phyloP scores from a whole-genome alignment of 2,888 invertebrate genomes.

The Pristionchus arcanus region DNA sequence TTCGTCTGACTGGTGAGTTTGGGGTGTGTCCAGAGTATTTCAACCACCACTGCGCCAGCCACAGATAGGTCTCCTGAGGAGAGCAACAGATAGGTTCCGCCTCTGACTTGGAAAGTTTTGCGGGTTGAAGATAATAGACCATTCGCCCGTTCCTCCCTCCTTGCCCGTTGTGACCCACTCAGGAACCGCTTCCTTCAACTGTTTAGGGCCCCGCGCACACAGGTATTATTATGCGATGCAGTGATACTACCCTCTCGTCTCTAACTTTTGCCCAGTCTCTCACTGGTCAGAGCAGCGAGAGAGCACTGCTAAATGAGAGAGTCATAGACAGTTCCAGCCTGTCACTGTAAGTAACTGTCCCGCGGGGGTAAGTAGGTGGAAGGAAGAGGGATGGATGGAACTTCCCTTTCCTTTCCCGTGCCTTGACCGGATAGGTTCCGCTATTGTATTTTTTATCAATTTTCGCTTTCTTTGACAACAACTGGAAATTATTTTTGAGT shows the following conservation, averaged over 20 bases:
- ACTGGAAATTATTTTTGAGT: no score
- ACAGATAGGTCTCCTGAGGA: slow-evolving; percentile 19
- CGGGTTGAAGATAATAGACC: neutral
- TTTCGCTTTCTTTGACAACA: no score
- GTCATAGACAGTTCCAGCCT: neutral
- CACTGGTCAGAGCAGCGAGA: no score
- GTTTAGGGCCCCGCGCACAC: neutral
- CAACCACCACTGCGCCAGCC: neutral
- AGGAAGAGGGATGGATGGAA: neutral
- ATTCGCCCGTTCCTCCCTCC: neutral
- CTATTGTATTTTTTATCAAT: no score
- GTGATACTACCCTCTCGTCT: neutral
- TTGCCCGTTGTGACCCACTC: slow-evolving; percentile 6
- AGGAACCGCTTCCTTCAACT: neutral
- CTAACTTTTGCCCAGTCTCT: no score
- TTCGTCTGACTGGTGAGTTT: neutral
- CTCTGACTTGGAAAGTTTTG: neutral
- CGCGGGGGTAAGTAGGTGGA: slow-evolving; percentile 17
- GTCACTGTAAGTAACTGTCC: slow-evolving; percentile 18
- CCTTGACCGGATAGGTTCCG: no score
- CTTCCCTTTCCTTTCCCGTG: neutral
- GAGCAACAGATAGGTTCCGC: neutral
- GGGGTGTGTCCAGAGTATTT: no score
- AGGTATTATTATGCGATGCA: slow-evolving; percentile 2
- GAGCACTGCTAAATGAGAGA: no score